These are phyloP conservation scores for Oreochromis aureus DNA, from an alignment of 2,113 vertebrate genomes.

Conservation along the genomic window DNA sequence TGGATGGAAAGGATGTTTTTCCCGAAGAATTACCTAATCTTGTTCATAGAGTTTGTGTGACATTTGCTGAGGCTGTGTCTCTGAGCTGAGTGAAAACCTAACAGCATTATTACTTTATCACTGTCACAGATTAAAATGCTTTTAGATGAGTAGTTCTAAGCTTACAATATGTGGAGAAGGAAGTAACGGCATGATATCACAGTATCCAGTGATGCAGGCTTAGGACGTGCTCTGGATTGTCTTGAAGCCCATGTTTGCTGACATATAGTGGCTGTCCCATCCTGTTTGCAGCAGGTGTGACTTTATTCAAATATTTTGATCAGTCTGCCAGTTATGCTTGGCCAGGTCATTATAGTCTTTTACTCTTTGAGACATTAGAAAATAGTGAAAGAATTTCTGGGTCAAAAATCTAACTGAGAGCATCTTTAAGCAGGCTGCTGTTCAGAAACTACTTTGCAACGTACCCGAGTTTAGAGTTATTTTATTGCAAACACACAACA, in stretches of 20 bases:
- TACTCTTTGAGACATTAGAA: background rate
- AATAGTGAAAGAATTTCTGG: background rate
- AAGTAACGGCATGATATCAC: background rate
- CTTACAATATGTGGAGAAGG: background rate
- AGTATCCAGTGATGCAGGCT: background rate
- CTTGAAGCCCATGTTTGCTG: background rate
- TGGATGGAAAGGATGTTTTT: background rate
- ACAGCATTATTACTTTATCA: background rate
- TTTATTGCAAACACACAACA: background rate
- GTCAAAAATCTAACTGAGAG: background rate
- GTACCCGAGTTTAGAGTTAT: accelerated
- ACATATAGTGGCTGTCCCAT: background rate
- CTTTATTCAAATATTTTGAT: background rate
- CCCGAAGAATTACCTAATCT: background rate
- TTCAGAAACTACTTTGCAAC: background rate
- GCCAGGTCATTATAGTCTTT: background rate
- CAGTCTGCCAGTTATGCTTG: background rate
- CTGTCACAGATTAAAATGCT: background rate
- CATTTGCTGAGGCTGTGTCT: background rate
- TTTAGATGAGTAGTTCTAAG: background rate
- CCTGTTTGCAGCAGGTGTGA: background rate
- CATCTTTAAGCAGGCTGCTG: background rate
- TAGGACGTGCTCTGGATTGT: background rate
- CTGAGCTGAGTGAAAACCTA: background rate
- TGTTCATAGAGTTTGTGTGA: background rate